These are phyloP conservation scores for Promerops cafer DNA, from an alignment of 2,113 vertebrate genomes.

Conservation along the genomic window DNA sequence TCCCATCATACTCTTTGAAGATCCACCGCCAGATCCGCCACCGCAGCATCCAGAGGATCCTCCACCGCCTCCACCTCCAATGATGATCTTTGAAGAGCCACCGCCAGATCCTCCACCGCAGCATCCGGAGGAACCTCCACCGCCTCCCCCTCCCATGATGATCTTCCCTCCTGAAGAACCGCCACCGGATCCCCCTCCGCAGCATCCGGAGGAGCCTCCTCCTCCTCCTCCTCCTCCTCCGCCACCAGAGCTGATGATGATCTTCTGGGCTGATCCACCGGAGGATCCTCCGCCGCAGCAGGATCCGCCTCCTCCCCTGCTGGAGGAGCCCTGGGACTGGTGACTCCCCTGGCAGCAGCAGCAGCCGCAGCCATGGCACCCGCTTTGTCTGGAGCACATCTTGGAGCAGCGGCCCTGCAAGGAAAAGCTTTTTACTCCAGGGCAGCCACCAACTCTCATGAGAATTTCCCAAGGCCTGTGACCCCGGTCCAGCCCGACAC, in stretches of 20 bases:
- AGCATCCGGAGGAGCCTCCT: not conserved
- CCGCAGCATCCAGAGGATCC: not conserved
- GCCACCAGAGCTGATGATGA: not conserved
- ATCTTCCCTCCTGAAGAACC: not conserved
- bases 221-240: not conserved
- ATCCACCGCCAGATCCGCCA: accelerated
- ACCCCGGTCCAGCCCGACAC: accelerated
- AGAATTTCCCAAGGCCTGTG: no score
- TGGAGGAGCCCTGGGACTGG: not conserved
- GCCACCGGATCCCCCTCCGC: accelerated
- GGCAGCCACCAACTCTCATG: accelerated
- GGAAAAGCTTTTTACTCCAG: not conserved
- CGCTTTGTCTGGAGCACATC: conserved; percentile 30
- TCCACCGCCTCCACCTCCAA: accelerated
- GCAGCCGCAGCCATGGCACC: not conserved
- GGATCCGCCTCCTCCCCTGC: not conserved
- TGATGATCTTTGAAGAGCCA: accelerated
- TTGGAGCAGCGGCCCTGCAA: not conserved
- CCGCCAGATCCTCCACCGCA: not conserved
- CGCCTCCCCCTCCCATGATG: not conserved
- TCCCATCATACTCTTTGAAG: not conserved
- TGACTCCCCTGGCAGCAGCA: not conserved
- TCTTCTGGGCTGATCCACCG: not conserved
- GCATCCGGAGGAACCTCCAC: not conserved
- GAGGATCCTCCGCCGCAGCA: not conserved